Percentiles rank a stretch among this genome's conserved stretches.
Conservation (phyloP, 2,113 vertebrate species). For the Pluvianellus socialis region DNA sequence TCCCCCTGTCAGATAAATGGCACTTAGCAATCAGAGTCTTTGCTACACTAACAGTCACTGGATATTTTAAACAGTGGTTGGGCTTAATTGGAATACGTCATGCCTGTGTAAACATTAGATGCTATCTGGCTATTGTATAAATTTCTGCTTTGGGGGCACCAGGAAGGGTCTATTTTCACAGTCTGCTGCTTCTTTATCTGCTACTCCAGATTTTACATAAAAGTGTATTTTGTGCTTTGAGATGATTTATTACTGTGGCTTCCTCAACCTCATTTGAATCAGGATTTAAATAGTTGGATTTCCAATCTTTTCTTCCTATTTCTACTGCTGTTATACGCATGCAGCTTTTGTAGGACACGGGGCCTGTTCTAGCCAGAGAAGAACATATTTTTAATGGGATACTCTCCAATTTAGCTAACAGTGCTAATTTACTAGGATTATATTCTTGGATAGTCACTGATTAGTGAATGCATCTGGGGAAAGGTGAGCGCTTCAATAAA, state of each 20-base stretch:
- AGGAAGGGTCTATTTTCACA: neutral
- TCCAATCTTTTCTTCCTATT: neutral
- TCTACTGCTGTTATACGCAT: neutral
- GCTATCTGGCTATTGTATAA: neutral
- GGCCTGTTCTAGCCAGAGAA: neutral
- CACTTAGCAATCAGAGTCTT: neutral
- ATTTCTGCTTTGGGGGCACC: neutral
- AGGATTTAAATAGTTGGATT: slow-evolving; percentile 12
- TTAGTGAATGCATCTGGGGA: neutral
- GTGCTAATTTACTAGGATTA: slow-evolving; percentile 1
- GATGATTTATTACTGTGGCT: neutral
- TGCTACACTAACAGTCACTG: neutral
- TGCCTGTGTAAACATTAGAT: neutral
- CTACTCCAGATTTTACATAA: neutral
- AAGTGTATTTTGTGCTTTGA: neutral
- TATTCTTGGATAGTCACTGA: neutral
- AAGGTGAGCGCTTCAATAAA: neutral
- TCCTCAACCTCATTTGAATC: neutral
- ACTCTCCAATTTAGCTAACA: neutral
- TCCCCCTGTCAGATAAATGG: neutral
- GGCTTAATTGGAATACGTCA: neutral
- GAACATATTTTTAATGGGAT: neutral
- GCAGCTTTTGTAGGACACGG: neutral
- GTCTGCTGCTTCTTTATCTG: neutral
- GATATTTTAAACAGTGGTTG: neutral